A percentile compares a stretch with the other conserved stretches of the same genome.
Conservation (phyloP, 2,888 invertebrate genomes). For the Willowsia nigromaculata region DNA sequence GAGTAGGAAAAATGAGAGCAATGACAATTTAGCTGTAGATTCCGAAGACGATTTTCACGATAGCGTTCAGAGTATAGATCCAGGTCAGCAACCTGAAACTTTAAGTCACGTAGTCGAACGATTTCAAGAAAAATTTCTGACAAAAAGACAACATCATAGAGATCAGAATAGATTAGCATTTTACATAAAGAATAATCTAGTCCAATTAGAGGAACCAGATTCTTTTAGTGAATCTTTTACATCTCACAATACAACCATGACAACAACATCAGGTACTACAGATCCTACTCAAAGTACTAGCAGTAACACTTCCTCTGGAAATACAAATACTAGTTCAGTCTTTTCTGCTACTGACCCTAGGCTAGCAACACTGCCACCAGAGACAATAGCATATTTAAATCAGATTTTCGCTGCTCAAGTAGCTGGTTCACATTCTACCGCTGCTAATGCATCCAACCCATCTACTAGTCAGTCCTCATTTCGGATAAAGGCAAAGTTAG, state of each 20-base stretch:
- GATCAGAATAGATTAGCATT: neutral
- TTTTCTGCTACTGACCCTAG: neutral
- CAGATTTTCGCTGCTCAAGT: neutral
- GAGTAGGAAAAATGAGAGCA: too few relatives aligned
- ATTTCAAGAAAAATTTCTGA: neutral
- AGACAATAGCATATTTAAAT: neutral
- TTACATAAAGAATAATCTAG: neutral
- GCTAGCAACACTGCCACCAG: neutral
- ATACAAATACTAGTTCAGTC: neutral
- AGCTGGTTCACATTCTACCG: too few relatives aligned
- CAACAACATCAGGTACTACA: neutral
- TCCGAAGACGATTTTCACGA: too few relatives aligned
- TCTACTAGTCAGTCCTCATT: neutral
- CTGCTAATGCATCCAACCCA: too few relatives aligned
- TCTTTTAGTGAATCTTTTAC: neutral
- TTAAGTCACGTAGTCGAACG: neutral
- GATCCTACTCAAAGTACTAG: neutral
- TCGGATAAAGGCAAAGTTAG: neutral
- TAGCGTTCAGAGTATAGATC: too few relatives aligned
- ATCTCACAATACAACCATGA: neutral
- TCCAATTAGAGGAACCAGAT: neutral
- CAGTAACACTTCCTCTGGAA: too few relatives aligned
- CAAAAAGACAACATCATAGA: neutral
- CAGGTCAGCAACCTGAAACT: too few relatives aligned
- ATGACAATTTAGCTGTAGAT: too few relatives aligned